Conservation (phyloP, 2,113 vertebrate genomes). For the Oryzias javanicus region DNA sequence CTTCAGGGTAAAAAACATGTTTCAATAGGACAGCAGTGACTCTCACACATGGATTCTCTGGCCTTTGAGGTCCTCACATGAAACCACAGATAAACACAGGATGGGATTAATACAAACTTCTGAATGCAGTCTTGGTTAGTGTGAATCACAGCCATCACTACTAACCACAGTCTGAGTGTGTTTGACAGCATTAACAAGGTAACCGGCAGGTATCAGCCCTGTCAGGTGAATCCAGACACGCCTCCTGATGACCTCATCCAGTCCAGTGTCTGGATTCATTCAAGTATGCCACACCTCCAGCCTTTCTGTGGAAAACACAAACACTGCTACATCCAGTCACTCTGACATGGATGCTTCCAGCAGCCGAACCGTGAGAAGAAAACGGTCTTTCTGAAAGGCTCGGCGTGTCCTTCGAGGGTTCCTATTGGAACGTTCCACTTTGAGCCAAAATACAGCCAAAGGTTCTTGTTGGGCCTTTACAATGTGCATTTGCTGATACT, state of each 20-base stretch:
- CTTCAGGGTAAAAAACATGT: neutral
- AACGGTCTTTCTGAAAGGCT: conserved; percentile 38
- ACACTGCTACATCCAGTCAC: no score
- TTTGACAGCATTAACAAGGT: conserved; percentile 27
- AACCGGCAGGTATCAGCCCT: conserved; percentile 33
- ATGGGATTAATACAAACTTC: conserved; percentile 12
- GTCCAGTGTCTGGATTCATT: no score
- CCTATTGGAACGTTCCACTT: neutral
- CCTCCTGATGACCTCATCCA: conserved; percentile 1
- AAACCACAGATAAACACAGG: conserved; percentile 23
- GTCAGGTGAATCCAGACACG: conserved; percentile 11
- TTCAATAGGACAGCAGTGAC: conserved; percentile 23
- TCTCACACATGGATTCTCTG: neutral
- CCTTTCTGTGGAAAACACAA: no score
- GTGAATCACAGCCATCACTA: conserved; percentile 10
- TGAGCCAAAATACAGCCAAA: conserved; percentile 27
- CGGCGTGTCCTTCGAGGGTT: conserved; percentile 15
- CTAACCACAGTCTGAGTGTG: conserved; percentile 48
- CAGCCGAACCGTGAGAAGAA: neutral
- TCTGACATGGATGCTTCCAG: no score
- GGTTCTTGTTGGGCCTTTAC: conserved; percentile 13
- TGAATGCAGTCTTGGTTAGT: conserved; percentile 41
- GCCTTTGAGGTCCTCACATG: neutral
- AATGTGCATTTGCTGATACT: conserved; percentile 10
- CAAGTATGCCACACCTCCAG: no score